Evolutionary conservation across 2,888 invertebrate genomes (phyloP).

Genomic region (Margaritifera margaritifera): DNA sequence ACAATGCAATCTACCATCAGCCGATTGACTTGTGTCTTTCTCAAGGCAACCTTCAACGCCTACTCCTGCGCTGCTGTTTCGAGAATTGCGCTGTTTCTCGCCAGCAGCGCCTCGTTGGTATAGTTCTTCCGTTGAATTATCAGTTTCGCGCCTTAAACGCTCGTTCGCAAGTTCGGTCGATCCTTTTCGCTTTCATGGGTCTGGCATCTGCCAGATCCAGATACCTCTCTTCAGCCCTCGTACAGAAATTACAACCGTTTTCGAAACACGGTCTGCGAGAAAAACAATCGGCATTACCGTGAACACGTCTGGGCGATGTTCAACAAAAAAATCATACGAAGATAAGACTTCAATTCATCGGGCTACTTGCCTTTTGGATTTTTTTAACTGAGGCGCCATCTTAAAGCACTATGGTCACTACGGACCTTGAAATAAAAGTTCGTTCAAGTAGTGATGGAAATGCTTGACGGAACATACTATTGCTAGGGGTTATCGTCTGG

Average conservation of each 20-base stretch:
- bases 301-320: slow-evolving; percentile 13
- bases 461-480: slow-evolving; percentile 26
- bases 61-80: no score
- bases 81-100: no score
- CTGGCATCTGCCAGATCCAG: no score
- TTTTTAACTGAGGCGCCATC: slow-evolving; percentile 28
- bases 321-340: slow-evolving; percentile 13
- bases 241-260: not conserved
- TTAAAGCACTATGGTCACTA: slow-evolving; percentile 36
- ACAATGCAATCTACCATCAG: no score
- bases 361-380: slow-evolving; percentile 17
- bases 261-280: slow-evolving; percentile 10
- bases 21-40: no score
- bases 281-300: slow-evolving; percentile 20
- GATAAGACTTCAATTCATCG: slow-evolving; percentile 21
- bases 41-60: no score
- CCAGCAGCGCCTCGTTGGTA: no score
- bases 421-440: slow-evolving; percentile 24
- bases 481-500: slow-evolving; percentile 23
- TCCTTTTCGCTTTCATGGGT: no score
- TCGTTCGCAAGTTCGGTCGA: no score
- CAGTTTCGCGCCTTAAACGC: no score
- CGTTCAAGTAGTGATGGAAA: slow-evolving; percentile 34
- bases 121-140: no score
- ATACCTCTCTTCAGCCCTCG: no score